Percentiles rank a stretch among this genome's conserved stretches.
phyloP scores from a whole-genome alignment of 2,888 invertebrate genomes.

The Agonopterix alstromeriana region DNA sequence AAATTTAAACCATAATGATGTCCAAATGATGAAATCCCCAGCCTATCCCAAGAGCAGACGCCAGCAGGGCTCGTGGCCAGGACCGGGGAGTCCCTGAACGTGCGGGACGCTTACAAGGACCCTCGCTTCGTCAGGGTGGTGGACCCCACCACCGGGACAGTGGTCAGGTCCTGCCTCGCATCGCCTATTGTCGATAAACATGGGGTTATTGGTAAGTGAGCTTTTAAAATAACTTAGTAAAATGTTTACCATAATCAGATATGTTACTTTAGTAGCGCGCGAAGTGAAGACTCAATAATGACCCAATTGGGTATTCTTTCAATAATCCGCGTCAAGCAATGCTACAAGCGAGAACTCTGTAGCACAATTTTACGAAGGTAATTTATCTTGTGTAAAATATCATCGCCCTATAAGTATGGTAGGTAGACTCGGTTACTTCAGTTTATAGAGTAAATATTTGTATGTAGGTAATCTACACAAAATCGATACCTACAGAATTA shows the following conservation, averaged over 20 bases:
- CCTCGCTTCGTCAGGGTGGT: conserved; percentile 68
- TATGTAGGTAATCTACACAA: no score
- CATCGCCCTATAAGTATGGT: no score
- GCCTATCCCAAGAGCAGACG: conserved; percentile 62
- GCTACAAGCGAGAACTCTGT: no score
- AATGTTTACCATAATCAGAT: background rate
- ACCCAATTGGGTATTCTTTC: no score
- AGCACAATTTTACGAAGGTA: no score
- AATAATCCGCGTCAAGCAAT: no score
- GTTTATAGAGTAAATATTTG: no score
- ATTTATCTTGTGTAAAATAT: no score
- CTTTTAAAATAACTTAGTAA: no score
- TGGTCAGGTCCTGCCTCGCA: conserved; percentile 73
- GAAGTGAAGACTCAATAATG: background rate
- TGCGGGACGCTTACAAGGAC: conserved; percentile 75
- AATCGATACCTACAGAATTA: no score
- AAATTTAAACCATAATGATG: no score
- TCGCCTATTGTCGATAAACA: conserved; percentile 70
- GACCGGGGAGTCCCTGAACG: conserved; percentile 65
- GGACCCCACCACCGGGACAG: conserved; percentile 72
- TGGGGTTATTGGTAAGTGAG: conserved; percentile 59
- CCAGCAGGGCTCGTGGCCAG: conserved; percentile 73
- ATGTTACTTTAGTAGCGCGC: background rate
- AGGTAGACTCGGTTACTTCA: no score
- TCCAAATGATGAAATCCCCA: conserved; percentile 15